Evolutionary conservation across 2,113 vertebrate species (phyloP), one percentile per base, ranked within the genome.

Genomic region (Murina feae): DNA sequence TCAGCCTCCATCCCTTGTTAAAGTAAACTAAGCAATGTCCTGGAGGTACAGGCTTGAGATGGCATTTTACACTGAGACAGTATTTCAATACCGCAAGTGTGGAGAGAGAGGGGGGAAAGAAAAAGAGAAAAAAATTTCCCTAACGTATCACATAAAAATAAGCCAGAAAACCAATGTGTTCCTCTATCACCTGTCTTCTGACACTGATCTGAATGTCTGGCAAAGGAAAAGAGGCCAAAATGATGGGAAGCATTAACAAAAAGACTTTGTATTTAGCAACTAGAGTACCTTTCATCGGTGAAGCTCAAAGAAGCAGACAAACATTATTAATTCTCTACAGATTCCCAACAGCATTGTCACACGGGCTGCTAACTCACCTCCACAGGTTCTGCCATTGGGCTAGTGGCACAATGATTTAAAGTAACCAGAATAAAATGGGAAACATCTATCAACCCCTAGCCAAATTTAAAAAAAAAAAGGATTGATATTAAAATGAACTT

Each of bases 131-230:
- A 25, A 92, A 32, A 53, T 7, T 8, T 9, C 47, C 32, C 21
- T 66, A 86, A 85, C 17, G 23, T 3, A 74, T 7, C 39, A 47
- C 80, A 85, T 51, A 25, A 95, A 95, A 96, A 72, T 44, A 89
- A 95, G 79, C 20, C 44, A 51, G 39, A 95, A 86, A 82, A 21
- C 32, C 14, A 49, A 75, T 93, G 39, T 92, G 60, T 58, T 79
- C 86, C 66, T 85, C 2, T 55, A 20, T 47, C 32, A 80, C 25
- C 63, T 81, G n/a, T 76, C 74, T 90, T 81, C 53, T 81, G 66
- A 93, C 68, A 44, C 68, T 39, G 37, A 84, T 35, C 42, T 66
- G 69, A 91, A 82, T 72, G 30, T 63, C 37, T 92, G 96, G 92
- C 92, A 95, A 44, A 85, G 35, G 85, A 96, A 69, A 66, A 82